Base-by-base conservation (phyloP, 2,113 vertebrate genomes). In the Fulica atra region DNA sequence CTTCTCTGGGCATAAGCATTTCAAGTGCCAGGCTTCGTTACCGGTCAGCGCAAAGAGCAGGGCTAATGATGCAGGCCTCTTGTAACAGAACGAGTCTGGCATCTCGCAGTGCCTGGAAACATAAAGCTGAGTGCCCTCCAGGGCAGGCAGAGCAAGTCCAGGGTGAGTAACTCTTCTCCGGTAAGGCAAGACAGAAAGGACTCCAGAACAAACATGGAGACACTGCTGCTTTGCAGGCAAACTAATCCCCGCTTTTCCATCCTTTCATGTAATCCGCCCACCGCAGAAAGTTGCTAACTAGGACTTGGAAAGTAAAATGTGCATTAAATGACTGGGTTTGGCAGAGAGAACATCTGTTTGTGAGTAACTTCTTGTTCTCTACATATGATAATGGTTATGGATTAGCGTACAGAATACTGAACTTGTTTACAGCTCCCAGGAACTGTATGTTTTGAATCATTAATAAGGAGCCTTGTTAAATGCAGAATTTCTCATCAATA, bases 291-390 rank as follows among this genome's bases (percentile, higher is more conserved):
- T 5, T 92, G 87, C 91, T 95, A 93, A 92, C 51, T 59, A 86
- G 65, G 69, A 57, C 70, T 82, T 92, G 93, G 90, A 91, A 96
- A 93, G 80, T 76, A 81, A 93, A 85, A 95, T 63, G 90, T 92
- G 78, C 64, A 80, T 80, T 93, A 70, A 91, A 92, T 74, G 78
- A 96, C 88, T 94, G 70, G 83, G 63, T 79, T 92, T 86, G 91
- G 86, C 85, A 89, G 51, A 81, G 36, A 44, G 38, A 96, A 93
- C 89, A 95, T 93, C 95, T 96, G 96, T 86, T 96, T 92, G 68
- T 92, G 89, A 85, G 81, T 89, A 96, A 94, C 72, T 77, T 89
- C 89, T 90, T 94, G 89, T 94, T 95, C 93, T 76, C 74, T 91
- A 36, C 92, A 89, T 84, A 61, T 79, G 81, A 96, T 89, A 92